phyloP scores from a whole-genome alignment of 1,140 invertebrate genomes.

The Globodera rostochiensis region DNA sequence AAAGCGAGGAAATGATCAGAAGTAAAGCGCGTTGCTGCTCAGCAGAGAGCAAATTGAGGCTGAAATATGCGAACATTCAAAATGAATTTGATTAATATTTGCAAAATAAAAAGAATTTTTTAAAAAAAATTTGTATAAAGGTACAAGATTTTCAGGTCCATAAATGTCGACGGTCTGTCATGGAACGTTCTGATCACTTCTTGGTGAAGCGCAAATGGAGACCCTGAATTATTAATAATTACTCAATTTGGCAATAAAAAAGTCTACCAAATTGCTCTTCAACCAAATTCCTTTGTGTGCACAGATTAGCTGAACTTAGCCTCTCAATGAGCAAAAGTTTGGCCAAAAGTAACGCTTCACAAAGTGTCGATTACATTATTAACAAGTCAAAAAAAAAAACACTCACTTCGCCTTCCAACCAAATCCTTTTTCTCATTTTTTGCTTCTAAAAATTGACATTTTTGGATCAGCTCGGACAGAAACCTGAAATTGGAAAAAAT shows the following conservation, averaged over 20 bases:
- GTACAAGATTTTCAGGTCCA: background rate
- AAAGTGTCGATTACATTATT: background rate
- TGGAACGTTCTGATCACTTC: background rate
- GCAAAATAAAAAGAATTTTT: too few relatives aligned
- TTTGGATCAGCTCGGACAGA: background rate
- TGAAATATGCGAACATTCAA: background rate
- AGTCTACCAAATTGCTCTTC: background rate
- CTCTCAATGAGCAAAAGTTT: background rate
- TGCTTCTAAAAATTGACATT: slow-evolving; percentile 1
- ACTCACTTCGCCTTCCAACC: background rate
- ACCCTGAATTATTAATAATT: background rate
- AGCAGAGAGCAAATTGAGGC: slow-evolving; percentile 30
- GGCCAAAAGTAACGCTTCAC: background rate
- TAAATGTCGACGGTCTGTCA: background rate
- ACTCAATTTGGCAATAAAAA: too few relatives aligned
- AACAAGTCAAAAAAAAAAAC: background rate
- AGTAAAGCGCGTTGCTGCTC: slow-evolving; percentile 31
- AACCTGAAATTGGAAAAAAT: background rate
- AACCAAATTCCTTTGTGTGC: background rate
- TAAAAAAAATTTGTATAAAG: background rate
- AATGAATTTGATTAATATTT: too few relatives aligned
- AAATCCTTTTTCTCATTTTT: background rate
- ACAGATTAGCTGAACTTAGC: background rate
- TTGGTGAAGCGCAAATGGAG: background rate
- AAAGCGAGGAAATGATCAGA: slow-evolving; percentile 23